Evolutionary conservation across 2,113 vertebrate species (phyloP).

Genomic region (Acrocephalus kingi): DNA sequence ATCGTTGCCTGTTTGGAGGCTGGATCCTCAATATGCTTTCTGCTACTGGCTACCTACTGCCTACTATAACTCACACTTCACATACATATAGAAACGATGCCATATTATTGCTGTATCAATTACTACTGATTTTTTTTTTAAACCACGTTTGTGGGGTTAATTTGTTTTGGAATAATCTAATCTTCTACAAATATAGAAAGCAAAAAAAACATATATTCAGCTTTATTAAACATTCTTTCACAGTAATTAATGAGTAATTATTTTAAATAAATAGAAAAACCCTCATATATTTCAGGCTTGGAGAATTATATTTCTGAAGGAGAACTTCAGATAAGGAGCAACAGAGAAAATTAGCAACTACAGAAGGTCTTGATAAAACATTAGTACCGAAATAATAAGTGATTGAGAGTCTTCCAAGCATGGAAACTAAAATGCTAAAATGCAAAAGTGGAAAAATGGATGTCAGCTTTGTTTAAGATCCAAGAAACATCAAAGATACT

Average conservation of each 20-base stretch:
- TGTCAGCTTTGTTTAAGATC: neutral
- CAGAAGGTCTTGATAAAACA: neutral
- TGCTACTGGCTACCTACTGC: slow-evolving; percentile 40
- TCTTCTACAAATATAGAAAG: slow-evolving; percentile 7
- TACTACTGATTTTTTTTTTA: neutral
- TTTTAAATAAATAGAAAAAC: neutral
- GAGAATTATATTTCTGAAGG: neutral
- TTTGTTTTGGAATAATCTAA: slow-evolving; percentile 15
- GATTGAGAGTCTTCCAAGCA: neutral
- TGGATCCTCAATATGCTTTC: slow-evolving; percentile 41
- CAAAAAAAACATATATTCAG: neutral
- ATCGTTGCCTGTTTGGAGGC: slow-evolving; percentile 44
- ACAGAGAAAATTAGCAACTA: neutral
- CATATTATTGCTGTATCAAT: slow-evolving; percentile 11
- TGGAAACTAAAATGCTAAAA: neutral
- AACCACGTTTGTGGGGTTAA: neutral
- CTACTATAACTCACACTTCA: neutral
- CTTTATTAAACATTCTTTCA: neutral
- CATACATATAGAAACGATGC: neutral
- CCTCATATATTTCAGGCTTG: neutral
- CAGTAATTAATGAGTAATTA: neutral
- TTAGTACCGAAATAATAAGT: neutral
- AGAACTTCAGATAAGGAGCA: neutral
- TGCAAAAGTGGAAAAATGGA: neutral
- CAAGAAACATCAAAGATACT: neutral